phyloP scores from a whole-genome alignment of 1,140 invertebrate genomes.

The Drosophila serrata region DNA sequence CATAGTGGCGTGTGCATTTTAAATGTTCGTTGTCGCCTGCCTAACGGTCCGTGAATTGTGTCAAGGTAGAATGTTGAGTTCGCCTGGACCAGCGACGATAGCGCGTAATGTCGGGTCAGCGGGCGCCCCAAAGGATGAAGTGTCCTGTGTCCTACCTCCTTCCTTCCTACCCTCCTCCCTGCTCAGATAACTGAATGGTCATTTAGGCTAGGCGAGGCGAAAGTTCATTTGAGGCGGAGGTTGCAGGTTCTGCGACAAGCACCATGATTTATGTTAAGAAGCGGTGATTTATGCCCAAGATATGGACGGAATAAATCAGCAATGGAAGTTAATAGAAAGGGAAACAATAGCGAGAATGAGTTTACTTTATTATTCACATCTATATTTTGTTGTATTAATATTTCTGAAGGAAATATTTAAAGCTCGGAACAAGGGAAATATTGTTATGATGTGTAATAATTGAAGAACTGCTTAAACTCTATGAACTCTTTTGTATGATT shows the following conservation, averaged over 20 bases:
- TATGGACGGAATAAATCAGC: slow-evolving; percentile 1
- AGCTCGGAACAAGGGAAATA: neutral
- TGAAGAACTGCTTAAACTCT: too few species aligned
- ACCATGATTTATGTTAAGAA: slow-evolving; percentile 16
- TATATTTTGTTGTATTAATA: neutral
- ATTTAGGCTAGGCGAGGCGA: slow-evolving; percentile 43
- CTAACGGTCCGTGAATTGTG: slow-evolving; percentile 76
- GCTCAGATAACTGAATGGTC: slow-evolving; percentile 45
- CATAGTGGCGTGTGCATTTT: slow-evolving; percentile 62
- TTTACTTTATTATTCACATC: neutral
- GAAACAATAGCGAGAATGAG: neutral
- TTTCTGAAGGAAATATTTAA: neutral
- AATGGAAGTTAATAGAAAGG: neutral
- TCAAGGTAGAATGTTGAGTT: slow-evolving; percentile 64
- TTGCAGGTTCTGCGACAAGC: slow-evolving; percentile 10
- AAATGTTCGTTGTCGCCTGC: slow-evolving; percentile 69
- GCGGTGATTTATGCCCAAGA: slow-evolving; percentile 10
- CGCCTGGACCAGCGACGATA: slow-evolving; percentile 31
- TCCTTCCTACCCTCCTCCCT: neutral
- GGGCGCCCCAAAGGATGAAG: slow-evolving; percentile 31
- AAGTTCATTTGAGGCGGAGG: slow-evolving; percentile 30
- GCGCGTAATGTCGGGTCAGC: slow-evolving; percentile 48
- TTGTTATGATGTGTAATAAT: neutral
- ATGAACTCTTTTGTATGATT: too few species aligned
- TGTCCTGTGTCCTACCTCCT: neutral